Evolutionary conservation across 1,140 invertebrate species (phyloP), one percentile per base, ranked within the genome.

Genomic region (Ctenoplectra terminalis): DNA sequence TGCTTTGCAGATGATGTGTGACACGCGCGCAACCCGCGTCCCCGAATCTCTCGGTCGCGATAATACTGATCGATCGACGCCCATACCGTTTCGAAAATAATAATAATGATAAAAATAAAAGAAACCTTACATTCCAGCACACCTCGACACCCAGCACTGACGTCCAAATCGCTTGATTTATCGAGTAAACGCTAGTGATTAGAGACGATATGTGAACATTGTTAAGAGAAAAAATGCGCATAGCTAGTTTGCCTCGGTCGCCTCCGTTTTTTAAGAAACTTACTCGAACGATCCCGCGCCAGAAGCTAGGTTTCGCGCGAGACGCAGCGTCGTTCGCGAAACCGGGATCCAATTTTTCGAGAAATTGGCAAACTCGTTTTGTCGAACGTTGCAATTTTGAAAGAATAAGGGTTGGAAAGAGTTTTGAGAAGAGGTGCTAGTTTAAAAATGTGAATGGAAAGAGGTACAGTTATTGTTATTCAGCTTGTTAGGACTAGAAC

Each of bases 161-260:
- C 82, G 84, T 84, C 84, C 84, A 84, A 34, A 85, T 77, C 83
- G 83, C 83, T 85, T 60, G 72, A 81, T 76, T 60, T 77, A 84
- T 86, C 83, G 83, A 86, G 81, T 76, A 67, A 52, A 43, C 52
- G 64, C 23, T 46, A 43, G 67, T 46, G 66, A 61, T 64, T 79
- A 72, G 58, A 72, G 48, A 58, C 37, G 50, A 23, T 31, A 29
- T 8, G 40, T 6, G 43, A 48, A 4, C 66, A 34, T 73, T 73
- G 77, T 80, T 43, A 29, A 20, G 23, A 69, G 43, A 48, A 31
- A 52, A 37, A 23, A 48, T 37, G 69, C 46, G 58, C 46, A 70
- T 73, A 80, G 77, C 69, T 73, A 63, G 70, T 73, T 80, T 50
- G 77, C 77, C 75, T 80, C 70, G 77, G 37, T 61, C 70, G 69